Conservation (phyloP, 2,797 vertebrate species). For the Emys orbicularis region DNA sequence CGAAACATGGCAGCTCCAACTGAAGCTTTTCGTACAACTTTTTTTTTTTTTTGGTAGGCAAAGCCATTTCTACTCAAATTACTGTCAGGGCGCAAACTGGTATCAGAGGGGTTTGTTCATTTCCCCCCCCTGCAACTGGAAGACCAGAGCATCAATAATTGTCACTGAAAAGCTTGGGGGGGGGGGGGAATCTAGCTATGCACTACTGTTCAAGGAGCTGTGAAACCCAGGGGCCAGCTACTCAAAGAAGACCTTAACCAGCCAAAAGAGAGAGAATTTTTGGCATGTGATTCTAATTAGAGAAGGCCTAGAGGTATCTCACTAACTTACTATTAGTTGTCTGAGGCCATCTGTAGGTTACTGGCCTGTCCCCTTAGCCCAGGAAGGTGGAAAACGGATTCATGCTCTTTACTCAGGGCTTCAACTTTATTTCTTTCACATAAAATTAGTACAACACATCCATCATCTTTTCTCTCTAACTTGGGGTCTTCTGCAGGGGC, state of each 20-base stretch:
- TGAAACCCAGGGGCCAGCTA: background rate
- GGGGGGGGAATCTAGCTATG: background rate
- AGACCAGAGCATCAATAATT: background rate
- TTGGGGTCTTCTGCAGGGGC: background rate
- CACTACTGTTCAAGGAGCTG: background rate
- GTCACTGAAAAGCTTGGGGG: slow-evolving; percentile 20
- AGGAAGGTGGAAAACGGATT: background rate
- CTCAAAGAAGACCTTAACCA: accelerated
- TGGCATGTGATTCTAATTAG: background rate
- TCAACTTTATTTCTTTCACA: background rate
- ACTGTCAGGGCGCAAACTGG: slow-evolving; percentile 47
- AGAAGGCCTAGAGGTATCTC: background rate
- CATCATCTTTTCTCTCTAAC: background rate
- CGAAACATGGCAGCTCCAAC: slow-evolving; percentile 80
- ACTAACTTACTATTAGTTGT: background rate
- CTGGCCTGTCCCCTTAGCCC: background rate
- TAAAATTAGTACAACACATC: background rate
- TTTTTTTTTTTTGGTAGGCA: slow-evolving; percentile 73
- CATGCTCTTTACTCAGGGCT: background rate
- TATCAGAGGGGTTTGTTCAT: slow-evolving; percentile 48
- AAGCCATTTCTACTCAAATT: slow-evolving; percentile 76
- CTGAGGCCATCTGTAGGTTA: background rate
- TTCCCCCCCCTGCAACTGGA: background rate
- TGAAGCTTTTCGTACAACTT: slow-evolving; percentile 73
- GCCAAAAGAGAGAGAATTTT: background rate